Percentiles rank a stretch among this genome's conserved stretches.
These are phyloP conservation scores for Anhinga rufa DNA, from an alignment of 2,113 vertebrate genomes.

Conservation along the genomic window DNA sequence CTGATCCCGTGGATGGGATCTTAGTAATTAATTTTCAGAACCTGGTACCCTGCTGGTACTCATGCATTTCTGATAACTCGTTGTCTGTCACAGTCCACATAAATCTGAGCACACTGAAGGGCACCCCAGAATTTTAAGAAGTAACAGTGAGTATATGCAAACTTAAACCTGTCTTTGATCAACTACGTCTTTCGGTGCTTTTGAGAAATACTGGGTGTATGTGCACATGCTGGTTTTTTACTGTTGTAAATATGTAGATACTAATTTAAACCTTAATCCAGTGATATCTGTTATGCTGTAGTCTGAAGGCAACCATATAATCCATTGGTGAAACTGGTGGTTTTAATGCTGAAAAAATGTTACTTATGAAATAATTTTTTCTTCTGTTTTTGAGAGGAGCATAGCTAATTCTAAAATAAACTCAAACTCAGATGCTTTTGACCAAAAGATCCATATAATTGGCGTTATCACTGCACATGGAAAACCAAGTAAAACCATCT, in stretches of 20 bases:
- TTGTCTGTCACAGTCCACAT: neutral
- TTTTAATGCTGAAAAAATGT: slow-evolving; percentile 56
- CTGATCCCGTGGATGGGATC: neutral
- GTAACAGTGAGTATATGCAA: neutral
- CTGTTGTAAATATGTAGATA: slow-evolving; percentile 20
- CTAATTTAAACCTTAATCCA: slow-evolving; percentile 61
- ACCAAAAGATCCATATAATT: neutral
- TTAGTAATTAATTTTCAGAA: neutral
- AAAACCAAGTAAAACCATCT: neutral
- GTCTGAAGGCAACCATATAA: slow-evolving; percentile 59
- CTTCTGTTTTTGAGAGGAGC: slow-evolving; percentile 26
- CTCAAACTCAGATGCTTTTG: slow-evolving; percentile 23
- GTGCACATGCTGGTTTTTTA: neutral
- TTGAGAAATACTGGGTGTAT: neutral
- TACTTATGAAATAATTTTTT: slow-evolving; percentile 18
- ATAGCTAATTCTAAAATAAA: slow-evolving; percentile 14
- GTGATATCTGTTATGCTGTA: slow-evolving; percentile 50
- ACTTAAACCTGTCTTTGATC: neutral
- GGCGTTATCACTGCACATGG: neutral
- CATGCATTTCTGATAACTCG: neutral
- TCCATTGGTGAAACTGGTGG: slow-evolving; percentile 52
- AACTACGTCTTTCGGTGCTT: neutral
- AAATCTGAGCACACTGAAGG: neutral
- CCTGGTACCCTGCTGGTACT: fast-evolving
- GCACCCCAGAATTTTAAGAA: neutral